Evolutionary conservation across 2,888 invertebrate genomes (phyloP).

Genomic region (Cyclophora albipunctata): DNA sequence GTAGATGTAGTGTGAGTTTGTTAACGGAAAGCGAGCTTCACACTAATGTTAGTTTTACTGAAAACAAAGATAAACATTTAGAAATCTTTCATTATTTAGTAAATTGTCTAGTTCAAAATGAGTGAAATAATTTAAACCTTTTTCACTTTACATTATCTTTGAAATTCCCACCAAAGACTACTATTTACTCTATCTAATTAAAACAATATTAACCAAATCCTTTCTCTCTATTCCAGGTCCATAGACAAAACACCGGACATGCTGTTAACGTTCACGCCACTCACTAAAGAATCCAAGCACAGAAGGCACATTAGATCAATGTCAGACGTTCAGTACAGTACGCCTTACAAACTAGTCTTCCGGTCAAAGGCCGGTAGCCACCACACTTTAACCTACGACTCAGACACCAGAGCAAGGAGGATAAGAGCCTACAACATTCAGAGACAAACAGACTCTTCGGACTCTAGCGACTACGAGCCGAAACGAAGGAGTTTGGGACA

Average conservation of each 20-base stretch:
- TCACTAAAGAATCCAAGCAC: slow-evolving; percentile 57
- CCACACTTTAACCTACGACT: slow-evolving; percentile 58
- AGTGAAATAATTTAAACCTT: neutral
- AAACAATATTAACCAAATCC: too few species aligned
- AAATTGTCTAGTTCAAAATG: neutral
- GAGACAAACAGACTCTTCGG: slow-evolving; percentile 51
- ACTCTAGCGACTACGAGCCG: slow-evolving; percentile 53
- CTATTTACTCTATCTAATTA: slow-evolving; percentile 8
- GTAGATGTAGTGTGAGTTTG: too few species aligned
- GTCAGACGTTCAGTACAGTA: slow-evolving; percentile 68
- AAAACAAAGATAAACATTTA: neutral
- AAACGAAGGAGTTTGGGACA: slow-evolving; percentile 50
- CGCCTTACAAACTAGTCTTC: slow-evolving; percentile 55
- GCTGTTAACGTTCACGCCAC: slow-evolving; percentile 43
- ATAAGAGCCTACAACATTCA: slow-evolving; percentile 43
- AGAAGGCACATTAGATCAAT: slow-evolving; percentile 65
- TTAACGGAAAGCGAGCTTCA: too few species aligned
- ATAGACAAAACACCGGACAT: slow-evolving; percentile 43
- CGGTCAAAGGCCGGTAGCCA: slow-evolving; percentile 48
- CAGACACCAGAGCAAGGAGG: slow-evolving; percentile 54
- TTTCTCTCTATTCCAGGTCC: slow-evolving; percentile 45
- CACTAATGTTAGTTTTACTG: too few species aligned
- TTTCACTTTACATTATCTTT: too few species aligned
- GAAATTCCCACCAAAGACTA: neutral
- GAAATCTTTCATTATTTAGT: neutral